These are phyloP conservation scores for Malacoctenus gilli DNA, from an alignment of 2,797 vertebrate species.

Conservation along the genomic window DNA sequence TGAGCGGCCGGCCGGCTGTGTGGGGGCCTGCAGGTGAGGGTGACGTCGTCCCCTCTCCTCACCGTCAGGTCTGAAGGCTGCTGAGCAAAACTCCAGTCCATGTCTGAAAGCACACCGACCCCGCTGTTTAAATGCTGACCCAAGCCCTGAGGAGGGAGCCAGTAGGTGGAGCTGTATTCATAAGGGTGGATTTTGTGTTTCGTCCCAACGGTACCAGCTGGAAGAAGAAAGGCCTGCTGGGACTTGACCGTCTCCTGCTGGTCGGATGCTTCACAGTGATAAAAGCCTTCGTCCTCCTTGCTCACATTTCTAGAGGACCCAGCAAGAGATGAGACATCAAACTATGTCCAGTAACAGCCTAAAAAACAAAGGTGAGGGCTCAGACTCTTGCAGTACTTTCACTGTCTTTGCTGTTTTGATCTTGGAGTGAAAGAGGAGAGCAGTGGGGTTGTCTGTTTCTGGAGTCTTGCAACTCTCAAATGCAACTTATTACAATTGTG, in stretches of 20 bases:
- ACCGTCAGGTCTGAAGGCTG: constrained; percentile 74
- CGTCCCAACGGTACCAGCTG: constrained; percentile 75
- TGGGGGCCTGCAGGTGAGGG: constrained; percentile 77
- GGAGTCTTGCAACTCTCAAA: too few relatives aligned
- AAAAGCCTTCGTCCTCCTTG: constrained; percentile 76
- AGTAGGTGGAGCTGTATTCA: too few relatives aligned
- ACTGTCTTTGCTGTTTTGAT: too few relatives aligned
- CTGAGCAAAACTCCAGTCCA: constrained; percentile 77
- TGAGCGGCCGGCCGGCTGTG: constrained; percentile 70
- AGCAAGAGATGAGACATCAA: constrained; percentile 1
- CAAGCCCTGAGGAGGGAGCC: too few relatives aligned
- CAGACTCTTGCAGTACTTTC: too few relatives aligned
- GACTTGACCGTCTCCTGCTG: constrained; percentile 70
- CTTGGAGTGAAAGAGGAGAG: too few relatives aligned
- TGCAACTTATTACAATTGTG: too few relatives aligned
- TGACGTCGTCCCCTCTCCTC: constrained; percentile 68
- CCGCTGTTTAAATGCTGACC: background rate
- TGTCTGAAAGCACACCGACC: constrained; percentile 64
- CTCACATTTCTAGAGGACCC: constrained; percentile 74
- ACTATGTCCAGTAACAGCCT: background rate
- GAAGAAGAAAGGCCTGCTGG: constrained; percentile 70
- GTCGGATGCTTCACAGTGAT: constrained; percentile 81
- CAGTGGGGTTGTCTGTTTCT: too few relatives aligned
- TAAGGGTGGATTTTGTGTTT: too few relatives aligned
- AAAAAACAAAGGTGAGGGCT: too few relatives aligned